phyloP scores from a whole-genome alignment of 1,140 invertebrate genomes.

The Zaprionus ornatus region DNA sequence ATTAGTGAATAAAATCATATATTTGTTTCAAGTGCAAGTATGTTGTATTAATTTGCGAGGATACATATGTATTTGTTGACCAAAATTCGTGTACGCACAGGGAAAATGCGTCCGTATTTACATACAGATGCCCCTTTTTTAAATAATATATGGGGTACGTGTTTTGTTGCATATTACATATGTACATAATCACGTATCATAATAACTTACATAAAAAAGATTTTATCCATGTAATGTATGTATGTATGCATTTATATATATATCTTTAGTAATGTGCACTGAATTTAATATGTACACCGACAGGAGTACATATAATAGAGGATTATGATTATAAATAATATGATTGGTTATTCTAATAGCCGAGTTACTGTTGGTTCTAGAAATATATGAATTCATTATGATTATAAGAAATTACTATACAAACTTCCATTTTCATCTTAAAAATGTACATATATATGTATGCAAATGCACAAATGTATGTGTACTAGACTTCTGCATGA shows the following conservation, averaged over 20 bases:
- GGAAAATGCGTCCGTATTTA: conserved; percentile 1
- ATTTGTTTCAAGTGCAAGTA: background rate
- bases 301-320: no score
- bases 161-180: conserved; percentile 6
- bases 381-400: no score
- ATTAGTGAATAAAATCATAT: background rate
- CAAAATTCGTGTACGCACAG: background rate
- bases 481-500: conserved; percentile 5
- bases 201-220: conserved; percentile 14
- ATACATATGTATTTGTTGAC: background rate
- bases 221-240: conserved; percentile 24
- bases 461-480: conserved; percentile 3
- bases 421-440: no score
- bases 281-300: background rate
- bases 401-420: no score
- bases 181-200: background rate
- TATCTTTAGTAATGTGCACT: background rate
- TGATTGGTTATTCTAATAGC: no score
- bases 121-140: conserved; percentile 19
- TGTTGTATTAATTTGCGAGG: background rate
- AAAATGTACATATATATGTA: background rate
- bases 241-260: conserved; percentile 5
- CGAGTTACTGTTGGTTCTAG: no score
- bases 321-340: no score
- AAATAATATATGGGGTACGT: background rate